Conservation (phyloP, 2,113 vertebrate genomes). For the Stigmatopora argus region DNA sequence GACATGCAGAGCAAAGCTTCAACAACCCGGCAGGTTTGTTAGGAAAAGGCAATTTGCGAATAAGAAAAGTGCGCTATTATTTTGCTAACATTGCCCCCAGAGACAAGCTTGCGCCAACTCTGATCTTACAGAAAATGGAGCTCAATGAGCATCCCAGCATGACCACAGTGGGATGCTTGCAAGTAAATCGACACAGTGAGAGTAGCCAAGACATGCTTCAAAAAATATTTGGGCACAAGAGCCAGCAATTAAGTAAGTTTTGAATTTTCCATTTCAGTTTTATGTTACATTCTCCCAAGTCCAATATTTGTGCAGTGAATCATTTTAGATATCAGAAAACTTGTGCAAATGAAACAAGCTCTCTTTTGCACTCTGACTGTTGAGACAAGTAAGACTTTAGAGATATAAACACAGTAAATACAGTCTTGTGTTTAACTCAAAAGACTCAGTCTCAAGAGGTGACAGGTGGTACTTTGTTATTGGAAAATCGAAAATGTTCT, state of each 20-base stretch:
- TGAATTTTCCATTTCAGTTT: not conserved
- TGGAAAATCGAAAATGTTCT: no score
- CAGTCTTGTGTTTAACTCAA: not conserved
- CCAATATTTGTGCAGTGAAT: not conserved
- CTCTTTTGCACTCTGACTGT: not conserved
- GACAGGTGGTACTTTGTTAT: no score
- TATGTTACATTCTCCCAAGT: not conserved
- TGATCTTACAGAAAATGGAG: not conserved
- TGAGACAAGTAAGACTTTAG: not conserved
- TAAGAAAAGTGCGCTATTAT: not conserved
- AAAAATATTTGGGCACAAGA: constrained; percentile 1
- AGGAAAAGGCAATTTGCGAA: not conserved
- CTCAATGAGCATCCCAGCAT: not conserved
- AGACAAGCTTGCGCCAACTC: not conserved
- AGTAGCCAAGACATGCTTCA: constrained; percentile 1
- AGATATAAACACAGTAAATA: not conserved
- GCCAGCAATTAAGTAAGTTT: not conserved
- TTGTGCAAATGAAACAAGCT: not conserved
- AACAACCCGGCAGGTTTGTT: not conserved
- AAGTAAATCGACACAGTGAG: not conserved
- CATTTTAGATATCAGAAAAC: not conserved
- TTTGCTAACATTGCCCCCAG: not conserved
- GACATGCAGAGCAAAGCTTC: not conserved
- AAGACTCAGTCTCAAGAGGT: no score
- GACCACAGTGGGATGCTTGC: not conserved